phyloP scores from a whole-genome alignment of 2,888 invertebrate genomes.

The Drosophila siamana region DNA sequence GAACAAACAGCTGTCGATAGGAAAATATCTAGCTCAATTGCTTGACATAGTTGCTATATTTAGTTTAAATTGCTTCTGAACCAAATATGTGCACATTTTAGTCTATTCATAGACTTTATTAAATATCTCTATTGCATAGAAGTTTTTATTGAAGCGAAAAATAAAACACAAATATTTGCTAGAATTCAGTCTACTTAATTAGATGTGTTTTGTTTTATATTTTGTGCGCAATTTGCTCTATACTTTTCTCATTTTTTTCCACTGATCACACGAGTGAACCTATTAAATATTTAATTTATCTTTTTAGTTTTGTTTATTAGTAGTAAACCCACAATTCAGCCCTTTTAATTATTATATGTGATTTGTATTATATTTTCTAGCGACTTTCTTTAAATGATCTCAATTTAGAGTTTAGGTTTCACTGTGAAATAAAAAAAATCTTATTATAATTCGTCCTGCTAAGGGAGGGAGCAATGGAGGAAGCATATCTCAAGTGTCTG shows the following conservation, averaged over 20 bases:
- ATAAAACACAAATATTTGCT: too few species aligned
- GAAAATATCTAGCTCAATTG: not conserved
- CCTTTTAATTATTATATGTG: too few species aligned
- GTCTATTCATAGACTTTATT: not conserved
- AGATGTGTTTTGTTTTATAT: too few species aligned
- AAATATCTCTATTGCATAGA: not conserved
- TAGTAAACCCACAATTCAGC: too few species aligned
- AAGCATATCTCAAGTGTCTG: slow-evolving; percentile 29
- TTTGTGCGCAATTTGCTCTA: too few species aligned
- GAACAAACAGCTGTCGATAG: not conserved
- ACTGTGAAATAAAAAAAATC: not conserved
- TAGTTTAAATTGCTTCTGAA: not conserved
- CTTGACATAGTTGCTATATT: not conserved
- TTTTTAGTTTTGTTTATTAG: too few species aligned
- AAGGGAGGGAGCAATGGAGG: not conserved
- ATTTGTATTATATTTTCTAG: not conserved
- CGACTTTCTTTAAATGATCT: not conserved
- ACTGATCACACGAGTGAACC: too few species aligned
- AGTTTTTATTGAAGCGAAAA: not conserved
- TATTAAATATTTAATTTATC: too few species aligned
- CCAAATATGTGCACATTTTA: not conserved
- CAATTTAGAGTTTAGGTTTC: not conserved
- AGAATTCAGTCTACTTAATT: too few species aligned
- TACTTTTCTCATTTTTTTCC: too few species aligned
- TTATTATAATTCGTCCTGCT: not conserved